Percentiles rank a stretch among this genome's conserved stretches.
Evolutionary conservation across 2,113 vertebrate genomes (phyloP).

Genomic region (Macquaria australasica): DNA sequence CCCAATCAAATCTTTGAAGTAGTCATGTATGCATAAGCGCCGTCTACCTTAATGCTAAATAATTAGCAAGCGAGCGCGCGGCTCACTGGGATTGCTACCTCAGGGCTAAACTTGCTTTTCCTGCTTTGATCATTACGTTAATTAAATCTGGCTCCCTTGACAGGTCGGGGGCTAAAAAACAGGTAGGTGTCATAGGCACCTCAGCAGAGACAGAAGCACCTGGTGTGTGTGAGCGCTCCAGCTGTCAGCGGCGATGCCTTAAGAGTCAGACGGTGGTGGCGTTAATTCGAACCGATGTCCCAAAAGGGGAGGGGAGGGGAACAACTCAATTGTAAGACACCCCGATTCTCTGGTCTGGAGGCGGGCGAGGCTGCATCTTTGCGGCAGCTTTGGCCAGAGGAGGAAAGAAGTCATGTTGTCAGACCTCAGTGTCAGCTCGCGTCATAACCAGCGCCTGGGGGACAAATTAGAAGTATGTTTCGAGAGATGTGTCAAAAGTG

Average conservation of each 20-base stretch:
- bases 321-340: constrained; percentile 70
- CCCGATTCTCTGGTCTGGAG: constrained; percentile 67
- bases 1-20: constrained; percentile 88
- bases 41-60: constrained; percentile 89
- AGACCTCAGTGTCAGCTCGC: constrained; percentile 83
- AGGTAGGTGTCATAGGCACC: constrained; percentile 85
- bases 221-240: constrained; percentile 79
- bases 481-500: constrained; percentile 84
- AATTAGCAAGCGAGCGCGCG: constrained; percentile 81
- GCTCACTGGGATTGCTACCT: constrained; percentile 83
- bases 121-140: constrained; percentile 88
- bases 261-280: constrained; percentile 63
- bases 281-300: constrained; percentile 82
- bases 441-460: constrained; percentile 77
- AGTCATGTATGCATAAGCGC: constrained; percentile 83
- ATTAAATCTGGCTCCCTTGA: constrained; percentile 87
- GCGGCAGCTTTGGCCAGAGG: constrained; percentile 78
- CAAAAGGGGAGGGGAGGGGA: constrained; percentile 67
- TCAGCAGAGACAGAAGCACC: constrained; percentile 79
- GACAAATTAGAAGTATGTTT: constrained; percentile 83
- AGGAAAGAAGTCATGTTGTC: constrained; percentile 82
- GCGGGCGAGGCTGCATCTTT: constrained; percentile 65
- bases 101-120: constrained; percentile 83
- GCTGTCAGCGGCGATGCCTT: constrained; percentile 78
- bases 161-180: constrained; percentile 82